Percentiles rank a stretch among this genome's conserved stretches.
Conservation (phyloP, 2,888 invertebrate genomes). For the Xestia c-nigrum region DNA sequence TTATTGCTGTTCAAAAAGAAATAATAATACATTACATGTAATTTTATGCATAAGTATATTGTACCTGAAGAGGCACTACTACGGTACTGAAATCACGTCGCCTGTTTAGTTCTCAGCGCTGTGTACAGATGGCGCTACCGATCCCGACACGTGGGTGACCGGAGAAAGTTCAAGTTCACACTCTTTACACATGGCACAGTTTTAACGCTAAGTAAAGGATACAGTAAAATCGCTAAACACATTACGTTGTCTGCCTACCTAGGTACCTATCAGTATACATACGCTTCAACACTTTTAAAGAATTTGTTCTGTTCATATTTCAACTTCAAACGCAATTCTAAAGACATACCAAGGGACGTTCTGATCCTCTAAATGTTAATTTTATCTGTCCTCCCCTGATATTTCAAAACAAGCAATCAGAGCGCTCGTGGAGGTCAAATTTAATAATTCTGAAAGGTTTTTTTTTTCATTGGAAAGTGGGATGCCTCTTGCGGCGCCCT, state of each 20-base stretch:
- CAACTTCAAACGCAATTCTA: constrained; percentile 47
- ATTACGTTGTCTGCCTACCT: not conserved
- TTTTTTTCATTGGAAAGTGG: constrained; percentile 49
- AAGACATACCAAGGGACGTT: constrained; percentile 54
- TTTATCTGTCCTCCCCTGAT: constrained; percentile 55
- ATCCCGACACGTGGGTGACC: constrained; percentile 19
- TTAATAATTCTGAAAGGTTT: constrained; percentile 56
- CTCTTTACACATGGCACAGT: constrained; percentile 36
- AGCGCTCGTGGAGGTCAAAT: constrained; percentile 53
- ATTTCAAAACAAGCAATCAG: constrained; percentile 62
- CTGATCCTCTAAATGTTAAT: constrained; percentile 62
- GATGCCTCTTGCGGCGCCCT: constrained; percentile 47
- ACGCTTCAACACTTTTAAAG: not conserved
- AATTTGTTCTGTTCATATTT: constrained; percentile 37
- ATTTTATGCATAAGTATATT: not conserved
- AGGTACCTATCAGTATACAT: not conserved
- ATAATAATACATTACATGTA: not conserved
- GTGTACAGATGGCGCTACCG: constrained; percentile 40
- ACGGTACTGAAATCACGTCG: not conserved
- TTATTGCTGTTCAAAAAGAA: not conserved
- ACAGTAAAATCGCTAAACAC: not conserved
- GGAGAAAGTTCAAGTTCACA: constrained; percentile 51
- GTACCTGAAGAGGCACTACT: not conserved
- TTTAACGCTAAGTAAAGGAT: constrained; percentile 14
- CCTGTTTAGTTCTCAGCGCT: constrained; percentile 7